phyloP scores from a whole-genome alignment of 2,888 invertebrate genomes.

The Himalopsyche japonica region DNA sequence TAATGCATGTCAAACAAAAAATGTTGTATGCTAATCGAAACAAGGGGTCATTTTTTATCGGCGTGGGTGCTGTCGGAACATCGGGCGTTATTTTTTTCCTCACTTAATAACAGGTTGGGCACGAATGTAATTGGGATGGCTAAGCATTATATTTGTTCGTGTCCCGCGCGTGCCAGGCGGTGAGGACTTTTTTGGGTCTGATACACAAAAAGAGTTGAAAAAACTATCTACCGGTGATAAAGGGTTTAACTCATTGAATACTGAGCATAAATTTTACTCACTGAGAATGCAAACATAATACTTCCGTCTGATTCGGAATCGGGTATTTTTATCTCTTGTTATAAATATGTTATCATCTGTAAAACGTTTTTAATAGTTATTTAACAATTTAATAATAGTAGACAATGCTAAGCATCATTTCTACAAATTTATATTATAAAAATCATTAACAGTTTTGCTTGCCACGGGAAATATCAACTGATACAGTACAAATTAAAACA shows the following conservation, averaged over 20 bases:
- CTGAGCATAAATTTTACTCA: not conserved
- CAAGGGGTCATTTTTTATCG: slow-evolving; percentile 34
- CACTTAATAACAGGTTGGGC: slow-evolving; percentile 35
- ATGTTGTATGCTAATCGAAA: slow-evolving; percentile 36
- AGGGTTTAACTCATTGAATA: not conserved
- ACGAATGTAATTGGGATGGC: slow-evolving; percentile 38
- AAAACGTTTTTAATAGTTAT: too few species aligned
- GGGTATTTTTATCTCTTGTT: too few species aligned
- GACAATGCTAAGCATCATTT: too few species aligned
- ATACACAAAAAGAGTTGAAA: not conserved
- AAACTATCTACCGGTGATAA: not conserved
- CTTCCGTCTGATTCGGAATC: too few species aligned
- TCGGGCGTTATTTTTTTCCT: not conserved
- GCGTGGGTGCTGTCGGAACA: slow-evolving; percentile 26
- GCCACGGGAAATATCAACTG: too few species aligned
- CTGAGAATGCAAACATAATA: too few species aligned
- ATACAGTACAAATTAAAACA: too few species aligned
- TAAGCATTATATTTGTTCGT: slow-evolving; percentile 30
- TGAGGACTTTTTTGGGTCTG: slow-evolving; percentile 22
- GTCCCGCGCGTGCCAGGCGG: slow-evolving; percentile 39
- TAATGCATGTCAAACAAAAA: slow-evolving; percentile 15
- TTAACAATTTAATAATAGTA: too few species aligned
- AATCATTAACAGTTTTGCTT: too few species aligned
- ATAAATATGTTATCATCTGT: too few species aligned
- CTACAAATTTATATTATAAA: too few species aligned